A percentile compares a stretch with the other conserved stretches of the same genome.
These are phyloP conservation scores for Agrypnus murinus DNA, from an alignment of 2,888 invertebrate species.

Conservation along the genomic window DNA sequence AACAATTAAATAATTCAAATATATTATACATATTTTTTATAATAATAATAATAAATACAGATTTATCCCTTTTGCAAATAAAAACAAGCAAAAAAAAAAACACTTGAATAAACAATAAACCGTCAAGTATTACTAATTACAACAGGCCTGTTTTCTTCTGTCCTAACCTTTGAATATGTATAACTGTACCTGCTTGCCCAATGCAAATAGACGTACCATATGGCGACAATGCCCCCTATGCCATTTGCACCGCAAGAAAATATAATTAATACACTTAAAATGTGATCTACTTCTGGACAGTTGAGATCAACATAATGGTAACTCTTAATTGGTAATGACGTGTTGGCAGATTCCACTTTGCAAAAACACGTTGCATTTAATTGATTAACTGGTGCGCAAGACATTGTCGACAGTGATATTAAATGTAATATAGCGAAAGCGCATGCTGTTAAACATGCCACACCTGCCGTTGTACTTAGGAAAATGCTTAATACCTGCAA, in stretches of 20 bases:
- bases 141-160: constrained; percentile 62
- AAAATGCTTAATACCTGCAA: constrained; percentile 70
- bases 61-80: neutral
- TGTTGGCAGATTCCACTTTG: constrained; percentile 54
- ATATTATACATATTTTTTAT: constrained; percentile 1
- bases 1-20: neutral
- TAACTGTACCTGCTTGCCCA: constrained; percentile 70
- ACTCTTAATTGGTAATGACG: constrained; percentile 56
- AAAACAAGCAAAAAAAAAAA: constrained; percentile 7
- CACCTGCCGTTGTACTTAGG: constrained; percentile 67
- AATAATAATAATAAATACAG: neutral
- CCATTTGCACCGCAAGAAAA: constrained; percentile 68
- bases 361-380: constrained; percentile 70
- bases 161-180: constrained; percentile 67
- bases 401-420: constrained; percentile 66
- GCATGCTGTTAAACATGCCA: constrained; percentile 67
- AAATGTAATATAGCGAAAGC: constrained; percentile 69
- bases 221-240: constrained; percentile 67
- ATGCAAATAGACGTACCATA: constrained; percentile 71
- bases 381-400: constrained; percentile 67
- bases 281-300: constrained; percentile 70
- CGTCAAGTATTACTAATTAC: constrained; percentile 52
- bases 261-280: constrained; percentile 68
- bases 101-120: constrained; percentile 4
- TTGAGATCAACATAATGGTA: constrained; percentile 71